A percentile compares a stretch with the other conserved stretches of the same genome.
Conservation (phyloP, 2,113 vertebrate species). For the Mus spicilegus region DNA sequence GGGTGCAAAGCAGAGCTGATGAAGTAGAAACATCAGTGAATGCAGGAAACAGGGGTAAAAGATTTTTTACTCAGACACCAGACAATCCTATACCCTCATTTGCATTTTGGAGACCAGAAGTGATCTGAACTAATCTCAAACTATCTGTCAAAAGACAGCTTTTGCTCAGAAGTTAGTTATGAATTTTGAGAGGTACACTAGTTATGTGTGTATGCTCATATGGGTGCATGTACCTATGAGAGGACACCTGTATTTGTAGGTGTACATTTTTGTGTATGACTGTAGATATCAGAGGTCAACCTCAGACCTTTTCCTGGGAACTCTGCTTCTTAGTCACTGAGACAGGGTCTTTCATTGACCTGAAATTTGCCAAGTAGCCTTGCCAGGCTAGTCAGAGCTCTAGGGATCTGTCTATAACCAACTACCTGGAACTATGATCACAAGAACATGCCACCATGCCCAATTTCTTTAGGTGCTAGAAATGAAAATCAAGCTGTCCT, state of each 20-base stretch:
- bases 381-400: background rate
- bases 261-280: background rate
- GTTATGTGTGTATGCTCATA: background rate
- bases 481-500: background rate
- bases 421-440: background rate
- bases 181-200: background rate
- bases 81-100: background rate
- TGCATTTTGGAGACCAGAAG: background rate
- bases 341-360: background rate
- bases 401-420: background rate
- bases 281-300: background rate
- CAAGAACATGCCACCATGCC: background rate
- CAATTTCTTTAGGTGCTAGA: too few relatives aligned
- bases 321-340: background rate
- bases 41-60: background rate
- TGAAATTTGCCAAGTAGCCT: background rate
- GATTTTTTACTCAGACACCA: background rate
- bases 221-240: background rate
- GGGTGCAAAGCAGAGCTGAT: background rate
- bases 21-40: background rate
- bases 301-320: background rate
- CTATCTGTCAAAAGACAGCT: background rate
- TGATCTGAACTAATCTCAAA: conserved; percentile 20
- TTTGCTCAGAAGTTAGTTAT: conserved; percentile 4
- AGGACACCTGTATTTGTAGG: background rate